A percentile compares a stretch with the other conserved stretches of the same genome.
Conservation (phyloP, 2,797 vertebrate species). For the Hypotaenidia okinawae region DNA sequence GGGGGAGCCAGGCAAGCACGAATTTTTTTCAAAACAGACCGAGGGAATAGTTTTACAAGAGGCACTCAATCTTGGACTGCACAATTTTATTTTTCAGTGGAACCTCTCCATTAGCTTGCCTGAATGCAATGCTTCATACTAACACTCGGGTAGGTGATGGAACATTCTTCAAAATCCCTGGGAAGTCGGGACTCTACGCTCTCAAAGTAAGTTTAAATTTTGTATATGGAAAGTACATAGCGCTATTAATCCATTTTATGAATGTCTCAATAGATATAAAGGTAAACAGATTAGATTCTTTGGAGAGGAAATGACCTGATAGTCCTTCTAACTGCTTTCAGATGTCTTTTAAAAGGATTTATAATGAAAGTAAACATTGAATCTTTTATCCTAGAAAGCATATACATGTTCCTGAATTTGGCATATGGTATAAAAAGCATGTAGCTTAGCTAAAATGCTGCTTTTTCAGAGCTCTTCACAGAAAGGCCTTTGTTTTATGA, state of each 20-base stretch:
- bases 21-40: conserved; percentile 50
- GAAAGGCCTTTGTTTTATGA: conserved; percentile 35
- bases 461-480: conserved; percentile 49
- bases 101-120: conserved; percentile 87
- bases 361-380: conserved; percentile 64
- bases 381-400: conserved; percentile 68
- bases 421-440: conserved; percentile 47
- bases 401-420: conserved; percentile 56
- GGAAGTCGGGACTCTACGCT: conserved; percentile 87
- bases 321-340: conserved; percentile 70
- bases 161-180: conserved; percentile 88
- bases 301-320: conserved; percentile 52
- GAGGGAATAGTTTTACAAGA: conserved; percentile 71
- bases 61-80: conserved; percentile 68
- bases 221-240: conserved; percentile 27
- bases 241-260: conserved; percentile 49
- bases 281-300: conserved; percentile 69
- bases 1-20: conserved; percentile 37
- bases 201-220: conserved; percentile 84
- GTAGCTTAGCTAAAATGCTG: conserved; percentile 49
- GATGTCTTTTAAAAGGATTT: conserved; percentile 70
- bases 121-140: conserved; percentile 89
- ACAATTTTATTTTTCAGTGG: conserved; percentile 82
- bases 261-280: conserved; percentile 58
- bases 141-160: conserved; percentile 87